Evolutionary conservation across 2,797 vertebrate species (phyloP), one percentile per base, ranked within the genome.

Genomic region (Amniataba percoides): DNA sequence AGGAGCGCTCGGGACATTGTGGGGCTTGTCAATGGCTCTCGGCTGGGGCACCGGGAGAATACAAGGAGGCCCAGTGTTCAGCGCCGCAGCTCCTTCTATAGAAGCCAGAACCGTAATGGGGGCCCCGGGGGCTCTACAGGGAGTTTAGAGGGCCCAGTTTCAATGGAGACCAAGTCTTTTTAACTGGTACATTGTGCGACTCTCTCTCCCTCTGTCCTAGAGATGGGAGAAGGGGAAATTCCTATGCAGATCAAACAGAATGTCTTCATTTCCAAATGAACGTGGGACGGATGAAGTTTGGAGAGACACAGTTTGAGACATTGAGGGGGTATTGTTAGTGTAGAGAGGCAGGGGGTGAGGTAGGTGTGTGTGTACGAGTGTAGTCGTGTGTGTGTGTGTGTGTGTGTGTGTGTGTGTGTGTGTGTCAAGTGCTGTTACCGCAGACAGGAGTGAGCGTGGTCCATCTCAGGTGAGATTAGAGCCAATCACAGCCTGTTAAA

Each of bases 1-100:
- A 94, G 90, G 87, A 90, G 82, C 39, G 87, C 87, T 84, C 39
- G 45, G 91, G 87, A 92, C 93, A 95, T 95, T 96, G 92, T 94
- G 78, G 80, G 74, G 81, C 83, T 90, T 87, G 87, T 95, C 93
- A 95, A 95, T 94, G 88, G 92, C 89, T 90, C 92, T 93, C 89
- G 83, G 92, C 85, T 85, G 92, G 92, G 88, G 89, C 90, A 85
- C 87, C 56, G 65, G 62, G 81, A 86, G 89, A 89, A 92, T 81
- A 93, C 93, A 95, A 93, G 94, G 90, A 90, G 89, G 93, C 92
- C 91, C 91, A 92, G 92, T 94, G 92, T 95, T 95, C 88, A 74
- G 83, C 85, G 27, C 89, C 23, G 55, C 82, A 68, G 76, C 84
- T 88, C 81, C 91, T 90, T 94, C 90, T 93, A 93, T 91, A 93